These are phyloP conservation scores for Pygoscelis antarcticus DNA, from an alignment of 2,113 vertebrate genomes.

Conservation along the genomic window DNA sequence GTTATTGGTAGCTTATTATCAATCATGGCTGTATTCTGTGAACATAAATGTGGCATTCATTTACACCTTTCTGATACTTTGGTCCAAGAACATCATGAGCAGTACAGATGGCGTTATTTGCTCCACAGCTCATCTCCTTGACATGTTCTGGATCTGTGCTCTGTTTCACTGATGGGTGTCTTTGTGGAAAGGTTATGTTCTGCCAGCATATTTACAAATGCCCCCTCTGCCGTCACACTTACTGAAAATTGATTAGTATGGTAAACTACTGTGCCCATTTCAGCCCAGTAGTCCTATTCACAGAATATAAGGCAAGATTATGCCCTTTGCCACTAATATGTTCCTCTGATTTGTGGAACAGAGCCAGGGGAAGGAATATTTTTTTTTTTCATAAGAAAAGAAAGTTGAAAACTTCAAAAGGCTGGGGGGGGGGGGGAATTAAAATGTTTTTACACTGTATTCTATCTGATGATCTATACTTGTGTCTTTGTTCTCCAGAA, in stretches of 20 bases:
- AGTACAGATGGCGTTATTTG: slow-evolving; percentile 53
- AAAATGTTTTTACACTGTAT: neutral
- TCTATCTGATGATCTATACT: neutral
- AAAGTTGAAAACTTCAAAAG: neutral
- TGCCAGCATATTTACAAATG: slow-evolving; percentile 23
- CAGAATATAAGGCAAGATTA: neutral
- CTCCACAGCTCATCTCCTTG: slow-evolving; percentile 38
- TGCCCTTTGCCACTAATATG: neutral
- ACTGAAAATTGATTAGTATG: neutral
- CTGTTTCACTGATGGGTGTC: slow-evolving; percentile 13
- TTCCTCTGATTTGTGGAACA: neutral
- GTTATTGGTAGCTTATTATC: neutral
- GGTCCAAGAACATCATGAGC: slow-evolving; percentile 32
- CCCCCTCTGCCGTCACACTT: neutral
- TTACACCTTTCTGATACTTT: slow-evolving; percentile 1
- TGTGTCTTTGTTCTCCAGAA: neutral
- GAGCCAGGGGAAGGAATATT: neutral
- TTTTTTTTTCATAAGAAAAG: neutral
- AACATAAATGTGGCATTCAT: neutral
- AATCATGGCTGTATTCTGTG: neutral
- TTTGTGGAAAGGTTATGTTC: slow-evolving; percentile 44
- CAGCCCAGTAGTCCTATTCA: neutral
- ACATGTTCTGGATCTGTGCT: slow-evolving; percentile 47
- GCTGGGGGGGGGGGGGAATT: rapidly evolving
- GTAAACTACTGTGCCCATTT: neutral